Evolutionary conservation across 2,113 vertebrate genomes (phyloP), one percentile per base, ranked within the genome.

Genomic region (Microcebus griseorufus): DNA sequence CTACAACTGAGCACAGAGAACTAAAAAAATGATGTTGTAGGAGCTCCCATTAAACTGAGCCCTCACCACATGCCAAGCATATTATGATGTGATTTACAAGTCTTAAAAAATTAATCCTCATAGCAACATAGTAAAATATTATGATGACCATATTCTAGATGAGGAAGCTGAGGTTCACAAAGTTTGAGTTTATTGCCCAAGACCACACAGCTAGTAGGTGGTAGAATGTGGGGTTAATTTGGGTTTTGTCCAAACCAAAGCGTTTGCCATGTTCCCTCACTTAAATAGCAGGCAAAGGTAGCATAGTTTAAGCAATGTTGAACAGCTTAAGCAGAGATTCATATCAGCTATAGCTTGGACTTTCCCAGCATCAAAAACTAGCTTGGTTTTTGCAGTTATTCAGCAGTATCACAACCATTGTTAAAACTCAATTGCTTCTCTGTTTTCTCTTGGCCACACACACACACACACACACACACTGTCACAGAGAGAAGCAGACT

Each of bases 21-120:
- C 17, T 69, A 10, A 67, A 87, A 92, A 86, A 42, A n/a, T 20
- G 51, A 91, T 25, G 11, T n/a, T 10, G 42, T 20, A n/a, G 42
- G 75, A 55, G 37, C 8, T 39, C 42, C 58, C 22, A 27, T 53
- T 82, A 88, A 88, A 60, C 4, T 18, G 37, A 70, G 11, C 16
- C 23, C 90, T 76, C 9, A 18, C 10, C 39, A n/a, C 7, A 79
- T 17, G 18, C 48, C 13, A 81, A n/a, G 9, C 20, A 4, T 58
- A 25, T 9, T 16, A 69, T 93, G 67, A 60, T 58, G 27, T 86
- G 94, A 91, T 79, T 96, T 96, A 75, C 10, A 88, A 29, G 67
- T 53, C 81, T 97, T 96, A 81, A 96, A 81, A 76, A 81, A 67
- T 55, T 64, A 93, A 89, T 82, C 58, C 37, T 90, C 65, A 18